Evolutionary conservation across 2,888 invertebrate species (phyloP).

Genomic region (Spilarctia lutea): DNA sequence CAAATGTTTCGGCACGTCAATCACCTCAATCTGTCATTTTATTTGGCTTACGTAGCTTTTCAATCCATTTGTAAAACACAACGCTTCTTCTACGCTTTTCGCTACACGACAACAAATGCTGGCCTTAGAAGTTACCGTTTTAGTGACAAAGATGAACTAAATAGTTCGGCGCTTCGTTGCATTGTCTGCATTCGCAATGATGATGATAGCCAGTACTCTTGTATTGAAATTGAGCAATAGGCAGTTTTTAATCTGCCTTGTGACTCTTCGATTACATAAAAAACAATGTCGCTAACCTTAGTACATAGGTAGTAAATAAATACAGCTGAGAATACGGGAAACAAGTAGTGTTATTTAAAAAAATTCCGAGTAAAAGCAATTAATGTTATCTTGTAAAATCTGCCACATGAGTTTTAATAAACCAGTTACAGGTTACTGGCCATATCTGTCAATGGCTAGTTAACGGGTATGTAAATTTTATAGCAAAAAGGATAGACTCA

Average conservation of each 20-base stretch:
- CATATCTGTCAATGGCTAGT: slow-evolving; percentile 7
- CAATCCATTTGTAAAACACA: not conserved
- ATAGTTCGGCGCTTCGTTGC: no score
- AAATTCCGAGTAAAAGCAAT: not conserved
- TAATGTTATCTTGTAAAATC: not conserved
- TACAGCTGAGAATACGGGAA: not conserved
- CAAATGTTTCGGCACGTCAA: no score
- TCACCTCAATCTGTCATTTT: not conserved
- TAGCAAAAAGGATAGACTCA: slow-evolving; percentile 43
- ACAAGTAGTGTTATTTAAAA: not conserved
- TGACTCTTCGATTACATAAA: no score
- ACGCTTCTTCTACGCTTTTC: not conserved
- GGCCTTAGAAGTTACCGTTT: no score
- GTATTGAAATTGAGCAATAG: no score
- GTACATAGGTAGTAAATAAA: no score
- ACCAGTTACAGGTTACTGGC: not conserved
- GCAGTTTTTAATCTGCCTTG: no score
- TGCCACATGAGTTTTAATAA: not conserved
- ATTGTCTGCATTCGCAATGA: no score
- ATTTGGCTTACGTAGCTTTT: not conserved
- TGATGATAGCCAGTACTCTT: no score
- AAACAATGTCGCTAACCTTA: no score
- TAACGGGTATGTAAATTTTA: slow-evolving; percentile 52
- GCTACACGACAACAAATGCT: no score
- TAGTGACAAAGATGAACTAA: no score